Evolutionary conservation across 2,888 invertebrate species (phyloP).

Genomic region (Chrysolina oricalcia): DNA sequence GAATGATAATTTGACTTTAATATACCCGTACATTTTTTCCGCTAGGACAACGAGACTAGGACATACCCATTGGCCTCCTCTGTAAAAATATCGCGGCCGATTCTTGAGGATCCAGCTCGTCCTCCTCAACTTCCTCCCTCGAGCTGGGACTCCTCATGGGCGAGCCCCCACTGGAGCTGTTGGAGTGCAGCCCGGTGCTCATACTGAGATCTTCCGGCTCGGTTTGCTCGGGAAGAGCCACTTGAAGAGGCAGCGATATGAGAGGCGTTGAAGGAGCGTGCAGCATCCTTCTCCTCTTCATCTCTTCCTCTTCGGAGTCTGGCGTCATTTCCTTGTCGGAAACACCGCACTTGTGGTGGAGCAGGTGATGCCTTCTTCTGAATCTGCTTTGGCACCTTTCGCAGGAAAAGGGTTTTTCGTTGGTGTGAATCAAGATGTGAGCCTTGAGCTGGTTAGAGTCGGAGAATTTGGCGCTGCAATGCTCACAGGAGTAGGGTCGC

Average conservation of each 20-base stretch:
- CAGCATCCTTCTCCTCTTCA: constrained; percentile 71
- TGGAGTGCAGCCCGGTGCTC: constrained; percentile 74
- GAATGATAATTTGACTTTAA: constrained; percentile 55
- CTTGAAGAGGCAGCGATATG: constrained; percentile 63
- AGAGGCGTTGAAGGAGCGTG: constrained; percentile 71
- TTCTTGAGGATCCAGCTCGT: constrained; percentile 75
- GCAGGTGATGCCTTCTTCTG: constrained; percentile 88
- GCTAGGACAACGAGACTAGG: constrained; percentile 61
- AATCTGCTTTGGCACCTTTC: constrained; percentile 84
- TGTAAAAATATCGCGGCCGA: constrained; percentile 74
- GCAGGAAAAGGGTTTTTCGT: constrained; percentile 92
- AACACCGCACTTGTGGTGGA: constrained; percentile 87
- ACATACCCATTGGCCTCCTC: constrained; percentile 62
- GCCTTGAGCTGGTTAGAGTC: constrained; percentile 95
- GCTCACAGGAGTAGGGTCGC: constrained; percentile 89
- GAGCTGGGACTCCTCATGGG: constrained; percentile 71
- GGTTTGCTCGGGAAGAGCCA: constrained; percentile 84
- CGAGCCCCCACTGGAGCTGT: constrained; percentile 72
- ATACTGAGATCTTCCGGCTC: constrained; percentile 93
- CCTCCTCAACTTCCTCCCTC: constrained; percentile 71
- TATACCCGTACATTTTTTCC: constrained; percentile 60
- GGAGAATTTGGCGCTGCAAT: constrained; percentile 90
- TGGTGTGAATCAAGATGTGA: constrained; percentile 90
- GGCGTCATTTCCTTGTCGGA: constrained; percentile 62
- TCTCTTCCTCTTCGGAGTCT: constrained; percentile 64